Evolutionary conservation across 2,888 invertebrate species (phyloP).

Genomic region (Calliopum simillimum): DNA sequence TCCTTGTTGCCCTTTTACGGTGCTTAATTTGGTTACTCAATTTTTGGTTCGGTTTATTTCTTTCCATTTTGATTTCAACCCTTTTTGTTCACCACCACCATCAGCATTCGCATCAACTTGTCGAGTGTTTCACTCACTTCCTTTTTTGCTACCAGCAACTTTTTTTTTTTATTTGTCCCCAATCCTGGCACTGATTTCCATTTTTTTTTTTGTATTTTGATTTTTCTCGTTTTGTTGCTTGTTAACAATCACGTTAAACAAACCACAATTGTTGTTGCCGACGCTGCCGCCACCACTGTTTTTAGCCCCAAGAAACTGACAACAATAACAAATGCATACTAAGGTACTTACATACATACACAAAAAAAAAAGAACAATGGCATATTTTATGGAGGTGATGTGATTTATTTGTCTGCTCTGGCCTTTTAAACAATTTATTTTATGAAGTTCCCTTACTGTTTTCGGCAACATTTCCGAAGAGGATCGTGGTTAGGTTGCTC

Average conservation of each 20-base stretch:
- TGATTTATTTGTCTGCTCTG: constrained; percentile 62
- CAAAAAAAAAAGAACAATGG: constrained; percentile 27
- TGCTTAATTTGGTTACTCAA: constrained; percentile 39
- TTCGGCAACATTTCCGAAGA: constrained; percentile 29
- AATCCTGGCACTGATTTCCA: constrained; percentile 20
- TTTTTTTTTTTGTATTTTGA: background rate
- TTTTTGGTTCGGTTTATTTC: constrained; percentile 13
- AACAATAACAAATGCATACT: constrained; percentile 55
- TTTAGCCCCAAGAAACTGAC: constrained; percentile 45
- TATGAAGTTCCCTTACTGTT: constrained; percentile 13
- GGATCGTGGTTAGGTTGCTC: background rate
- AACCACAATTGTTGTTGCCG: constrained; percentile 40
- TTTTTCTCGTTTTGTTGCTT: constrained; percentile 49
- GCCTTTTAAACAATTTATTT: constrained; percentile 20
- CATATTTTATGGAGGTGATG: constrained; percentile 56
- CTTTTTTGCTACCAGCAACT: background rate
- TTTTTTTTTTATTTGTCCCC: background rate
- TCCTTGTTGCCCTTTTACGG: constrained; percentile 33
- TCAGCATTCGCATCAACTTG: constrained; percentile 12
- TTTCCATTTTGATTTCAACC: constrained; percentile 37
- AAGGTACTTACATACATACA: constrained; percentile 38
- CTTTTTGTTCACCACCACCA: constrained; percentile 40
- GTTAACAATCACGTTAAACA: constrained; percentile 62
- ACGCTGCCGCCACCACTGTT: constrained; percentile 39
- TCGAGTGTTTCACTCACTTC: constrained; percentile 4